Evolutionary conservation across 2,888 invertebrate genomes (phyloP), one percentile per base, ranked within the genome.

Genomic region (Watsonalla cultraria): DNA sequence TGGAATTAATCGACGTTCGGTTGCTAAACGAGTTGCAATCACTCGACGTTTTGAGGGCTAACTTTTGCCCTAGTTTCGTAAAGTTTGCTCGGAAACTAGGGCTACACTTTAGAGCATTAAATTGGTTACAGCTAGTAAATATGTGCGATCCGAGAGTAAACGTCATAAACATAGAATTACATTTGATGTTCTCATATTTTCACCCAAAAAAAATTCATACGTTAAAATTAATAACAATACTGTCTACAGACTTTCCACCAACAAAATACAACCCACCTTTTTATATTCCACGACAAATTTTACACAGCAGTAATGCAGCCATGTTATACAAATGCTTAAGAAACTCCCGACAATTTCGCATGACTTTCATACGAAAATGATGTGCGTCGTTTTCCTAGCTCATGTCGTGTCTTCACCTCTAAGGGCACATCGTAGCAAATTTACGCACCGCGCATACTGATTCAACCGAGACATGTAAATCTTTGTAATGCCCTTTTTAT

Each of bases 361-460:
- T 74, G 66, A 73, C 65, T 74, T 76, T 74, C 68, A 68, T 70
- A 68, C 62, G 70, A 66, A 70, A 72, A 72, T 67, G 71, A 68
- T 65, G 64, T 66, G 68, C 62, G 68, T 63, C 71, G 66, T 69
- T 74, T 76, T 74, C 74, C 65, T 69, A 62, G 64, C 66, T 72
- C 68, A 63, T 60, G 60, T 61, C 65, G 64, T 73, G 68, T 69
- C 65, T 71, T 70, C 66, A 67, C 71, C 73, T 76, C 66, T 61
- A 65, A 51, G 58, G 47, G 54, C 42, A 53, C 46, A 51, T 55
- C 54, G 52, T 42, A 61, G 62, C 65, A 62, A 62, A 58, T 64
- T 61, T 59, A 62, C 68, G 67, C 65, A 59, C 61, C 61, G 66
- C 69, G 67, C 65, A 74, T 77, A 77, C 75, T 74, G 72, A 72